These are phyloP conservation scores for Heliconius himera DNA, from an alignment of 1,140 invertebrate species.

Conservation along the genomic window DNA sequence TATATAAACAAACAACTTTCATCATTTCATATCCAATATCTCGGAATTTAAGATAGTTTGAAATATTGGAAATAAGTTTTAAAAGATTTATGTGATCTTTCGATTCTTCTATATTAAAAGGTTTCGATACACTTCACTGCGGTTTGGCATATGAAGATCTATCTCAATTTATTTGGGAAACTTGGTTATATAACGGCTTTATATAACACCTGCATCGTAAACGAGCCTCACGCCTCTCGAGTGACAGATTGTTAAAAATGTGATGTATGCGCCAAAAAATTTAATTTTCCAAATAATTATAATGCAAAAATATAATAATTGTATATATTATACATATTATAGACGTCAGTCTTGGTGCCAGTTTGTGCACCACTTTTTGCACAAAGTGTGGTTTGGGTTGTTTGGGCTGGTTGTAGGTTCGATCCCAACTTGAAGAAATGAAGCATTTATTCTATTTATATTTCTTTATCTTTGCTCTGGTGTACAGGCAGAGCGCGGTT, in stretches of 20 bases:
- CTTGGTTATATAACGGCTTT: neutral
- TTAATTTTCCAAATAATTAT: neutral
- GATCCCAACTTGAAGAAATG: too few species aligned
- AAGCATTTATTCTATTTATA: too few species aligned
- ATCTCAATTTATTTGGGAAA: constrained; percentile 5
- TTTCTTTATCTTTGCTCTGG: too few species aligned
- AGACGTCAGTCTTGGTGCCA: too few species aligned
- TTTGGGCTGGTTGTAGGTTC: too few species aligned
- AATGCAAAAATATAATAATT: too few species aligned
- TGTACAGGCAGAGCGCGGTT: too few species aligned
- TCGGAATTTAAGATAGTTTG: neutral
- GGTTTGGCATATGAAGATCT: neutral
- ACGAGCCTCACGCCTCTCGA: neutral
- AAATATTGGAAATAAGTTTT: constrained; percentile 5
- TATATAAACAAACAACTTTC: neutral
- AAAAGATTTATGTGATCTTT: constrained; percentile 1
- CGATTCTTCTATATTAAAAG: constrained; percentile 2
- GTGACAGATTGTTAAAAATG: constrained; percentile 14
- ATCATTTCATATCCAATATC: neutral
- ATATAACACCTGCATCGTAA: constrained; percentile 12
- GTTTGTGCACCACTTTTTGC: too few species aligned
- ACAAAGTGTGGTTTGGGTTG: too few species aligned
- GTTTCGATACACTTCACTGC: neutral
- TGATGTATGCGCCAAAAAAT: neutral
- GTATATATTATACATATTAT: too few species aligned